A percentile compares a stretch with the other conserved stretches of the same genome.
Conservation (phyloP, 2,113 vertebrate species). For the Myrmophylax atrothorax region DNA sequence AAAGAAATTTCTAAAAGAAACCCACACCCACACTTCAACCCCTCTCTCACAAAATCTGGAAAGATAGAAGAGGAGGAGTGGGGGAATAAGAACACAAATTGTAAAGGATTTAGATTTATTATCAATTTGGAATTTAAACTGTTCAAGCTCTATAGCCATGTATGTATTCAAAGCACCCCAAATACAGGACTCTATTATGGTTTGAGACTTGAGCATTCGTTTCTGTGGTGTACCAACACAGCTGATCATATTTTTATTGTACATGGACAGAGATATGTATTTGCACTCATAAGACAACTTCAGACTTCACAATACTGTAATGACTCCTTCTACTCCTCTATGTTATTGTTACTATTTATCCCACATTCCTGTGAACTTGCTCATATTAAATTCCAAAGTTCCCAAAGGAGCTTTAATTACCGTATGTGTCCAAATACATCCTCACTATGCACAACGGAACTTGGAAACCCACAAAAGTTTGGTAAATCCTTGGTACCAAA, state of each 20-base stretch:
- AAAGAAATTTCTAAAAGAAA: constrained; percentile 1
- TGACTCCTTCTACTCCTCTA: neutral
- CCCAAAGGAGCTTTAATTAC: neutral
- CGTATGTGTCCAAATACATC: neutral
- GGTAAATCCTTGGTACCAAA: neutral
- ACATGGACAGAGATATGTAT: neutral
- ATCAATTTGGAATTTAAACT: neutral
- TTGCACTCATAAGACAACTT: neutral
- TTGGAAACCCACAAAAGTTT: neutral
- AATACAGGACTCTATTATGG: neutral
- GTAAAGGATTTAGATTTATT: neutral
- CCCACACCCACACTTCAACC: neutral
- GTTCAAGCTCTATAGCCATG: neutral
- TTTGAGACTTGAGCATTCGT: fast-evolving
- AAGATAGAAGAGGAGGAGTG: neutral
- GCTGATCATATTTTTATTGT: neutral
- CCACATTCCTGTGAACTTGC: neutral
- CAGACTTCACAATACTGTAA: neutral
- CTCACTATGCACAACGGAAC: neutral
- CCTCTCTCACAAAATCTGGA: neutral
- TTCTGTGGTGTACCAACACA: neutral
- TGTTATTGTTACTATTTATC: neutral
- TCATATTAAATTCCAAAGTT: neutral
- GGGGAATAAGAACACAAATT: neutral
- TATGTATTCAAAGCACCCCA: neutral